Percentiles rank a stretch among this genome's conserved stretches.
These are phyloP conservation scores for Smutsia temminckii DNA, from an alignment of 2,797 vertebrate species.

Conservation along the genomic window DNA sequence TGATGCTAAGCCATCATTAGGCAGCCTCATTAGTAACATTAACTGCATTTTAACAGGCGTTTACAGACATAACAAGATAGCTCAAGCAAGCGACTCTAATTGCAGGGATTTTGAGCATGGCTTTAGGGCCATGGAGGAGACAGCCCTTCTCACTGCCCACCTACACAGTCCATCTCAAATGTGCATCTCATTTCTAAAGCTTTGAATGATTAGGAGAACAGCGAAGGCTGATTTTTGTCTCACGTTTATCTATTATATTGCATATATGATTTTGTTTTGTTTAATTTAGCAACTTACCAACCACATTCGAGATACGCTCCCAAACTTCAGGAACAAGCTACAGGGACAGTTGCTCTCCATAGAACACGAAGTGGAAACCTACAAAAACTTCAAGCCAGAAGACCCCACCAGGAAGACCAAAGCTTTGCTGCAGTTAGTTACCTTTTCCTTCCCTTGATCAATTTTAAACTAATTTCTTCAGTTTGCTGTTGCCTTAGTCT, in stretches of 20 bases:
- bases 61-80: not conserved
- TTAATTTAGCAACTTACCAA: conserved; percentile 92
- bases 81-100: not conserved
- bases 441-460: not conserved
- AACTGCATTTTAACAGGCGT: not conserved
- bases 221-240: not conserved
- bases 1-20: not conserved
- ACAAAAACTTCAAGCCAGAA: conserved; percentile 89
- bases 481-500: not conserved
- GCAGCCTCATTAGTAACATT: not conserved
- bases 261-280: conserved; percentile 64
- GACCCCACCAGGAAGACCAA: conserved; percentile 93
- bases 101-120: not conserved
- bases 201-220: conserved; percentile 24
- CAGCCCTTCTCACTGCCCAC: not conserved
- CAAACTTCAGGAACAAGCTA: conserved; percentile 90
- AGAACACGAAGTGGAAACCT: conserved; percentile 92
- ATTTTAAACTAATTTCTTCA: not conserved
- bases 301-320: conserved; percentile 93
- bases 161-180: not conserved
- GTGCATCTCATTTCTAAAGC: not conserved
- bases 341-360: conserved; percentile 90
- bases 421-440: conserved; percentile 92
- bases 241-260: not conserved
- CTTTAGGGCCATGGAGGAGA: not conserved